phyloP scores from a whole-genome alignment of 2,113 vertebrate genomes.

The Heliornis fulica region DNA sequence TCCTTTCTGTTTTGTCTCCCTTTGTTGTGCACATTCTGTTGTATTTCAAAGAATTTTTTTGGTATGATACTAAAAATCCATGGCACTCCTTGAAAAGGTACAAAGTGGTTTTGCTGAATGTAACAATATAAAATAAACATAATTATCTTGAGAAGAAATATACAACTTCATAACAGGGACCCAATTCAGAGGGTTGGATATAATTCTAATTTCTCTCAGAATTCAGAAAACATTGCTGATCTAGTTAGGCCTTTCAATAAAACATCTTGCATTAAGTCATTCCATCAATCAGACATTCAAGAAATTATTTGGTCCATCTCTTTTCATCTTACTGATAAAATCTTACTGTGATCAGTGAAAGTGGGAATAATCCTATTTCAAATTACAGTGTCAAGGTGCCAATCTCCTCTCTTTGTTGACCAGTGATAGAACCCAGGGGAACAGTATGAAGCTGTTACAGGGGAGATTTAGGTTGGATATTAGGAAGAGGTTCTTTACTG shows the following conservation, averaged over 20 bases:
- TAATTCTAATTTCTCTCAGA: background rate
- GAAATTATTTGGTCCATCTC: background rate
- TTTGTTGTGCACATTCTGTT: background rate
- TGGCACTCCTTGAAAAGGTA: background rate
- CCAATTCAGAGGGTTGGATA: background rate
- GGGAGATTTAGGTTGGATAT: too few species aligned
- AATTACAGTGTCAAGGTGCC: background rate
- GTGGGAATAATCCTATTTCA: background rate
- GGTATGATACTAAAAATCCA: background rate
- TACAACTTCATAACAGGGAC: background rate
- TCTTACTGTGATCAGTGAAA: background rate
- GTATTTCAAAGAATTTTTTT: background rate
- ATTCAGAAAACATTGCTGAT: background rate
- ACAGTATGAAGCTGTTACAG: too few species aligned
- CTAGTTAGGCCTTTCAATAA: background rate
- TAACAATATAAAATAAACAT: background rate
- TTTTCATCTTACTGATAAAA: background rate
- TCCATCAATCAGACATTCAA: background rate
- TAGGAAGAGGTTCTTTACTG: too few species aligned
- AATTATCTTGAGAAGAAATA: background rate
- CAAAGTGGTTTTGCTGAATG: background rate
- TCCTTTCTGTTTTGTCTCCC: background rate
- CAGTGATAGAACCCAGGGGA: too few species aligned
- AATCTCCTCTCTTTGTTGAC: too few species aligned
- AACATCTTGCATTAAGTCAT: background rate